Base-by-base conservation (phyloP, 37 sponge, comb jelly and placozoan species). In the Theonella swinhoei region DNA sequence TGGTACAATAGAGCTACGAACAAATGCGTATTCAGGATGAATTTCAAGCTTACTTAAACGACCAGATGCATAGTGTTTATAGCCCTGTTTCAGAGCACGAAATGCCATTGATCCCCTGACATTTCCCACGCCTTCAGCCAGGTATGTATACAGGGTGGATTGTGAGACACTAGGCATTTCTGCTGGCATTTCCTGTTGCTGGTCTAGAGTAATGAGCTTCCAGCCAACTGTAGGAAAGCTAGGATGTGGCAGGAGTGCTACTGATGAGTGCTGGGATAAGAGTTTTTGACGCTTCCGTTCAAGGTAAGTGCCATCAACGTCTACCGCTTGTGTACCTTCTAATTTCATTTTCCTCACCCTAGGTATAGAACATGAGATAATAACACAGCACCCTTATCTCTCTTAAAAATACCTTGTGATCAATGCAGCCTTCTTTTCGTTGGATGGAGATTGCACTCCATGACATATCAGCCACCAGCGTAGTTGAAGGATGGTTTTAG, bases 41-140 rank as follows among this genome's bases (percentile, higher is more conserved):
- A 68, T 25, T 40, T 38, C 69, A 2, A 80, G 4, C 9, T 20
- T 61, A 30, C 41, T 34, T 0, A 80, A 22, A 62, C 71, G 81
- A 36, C 71, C 81, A 62, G 81, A 80, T 43, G 70, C 70, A 70
- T 71, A 80, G 70, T 80, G 81, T 19, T 23, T 69, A 28, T 69
- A 80, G 11, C 81, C 81, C 20, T 71, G 47, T 39, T 40, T 69
- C 1, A 80, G 60, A 14, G 81, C 70, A 40, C 81, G 29, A 25
- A 80, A 68, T 28, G 79, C 36, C 68, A 66, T 30, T 23, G 68
- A 66, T 25, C 79, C 79, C n/a, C 41, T 30, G 66, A 20, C 79
- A 1, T 79, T 34, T 22, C 79, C 34, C 28, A 39, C 66, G 20
- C 40, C 39, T 38, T 29, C 26, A 28, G 81, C 62, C 68, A 80